phyloP scores from a whole-genome alignment of 1,140 invertebrate genomes.

The Lamellibrachia luymesi region DNA sequence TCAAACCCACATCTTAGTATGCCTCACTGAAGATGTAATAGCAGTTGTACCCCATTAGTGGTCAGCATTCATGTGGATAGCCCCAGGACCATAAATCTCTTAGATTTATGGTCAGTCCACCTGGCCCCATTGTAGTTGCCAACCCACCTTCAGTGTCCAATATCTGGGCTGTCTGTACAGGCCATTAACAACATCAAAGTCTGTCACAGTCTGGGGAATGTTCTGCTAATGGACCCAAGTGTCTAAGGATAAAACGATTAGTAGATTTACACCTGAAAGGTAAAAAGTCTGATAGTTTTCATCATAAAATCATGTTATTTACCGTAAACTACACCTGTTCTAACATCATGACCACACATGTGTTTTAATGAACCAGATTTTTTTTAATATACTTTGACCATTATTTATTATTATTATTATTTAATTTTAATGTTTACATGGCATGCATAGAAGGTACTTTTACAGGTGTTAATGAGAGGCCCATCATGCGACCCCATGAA shows the following conservation, averaged over 20 bases:
- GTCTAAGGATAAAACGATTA: background rate
- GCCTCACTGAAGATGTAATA: background rate
- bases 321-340: too few relatives aligned
- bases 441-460: too few relatives aligned
- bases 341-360: too few relatives aligned
- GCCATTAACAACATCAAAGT: background rate
- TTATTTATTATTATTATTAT: too few relatives aligned
- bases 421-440: too few relatives aligned
- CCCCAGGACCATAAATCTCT: background rate
- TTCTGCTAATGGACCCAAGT: background rate
- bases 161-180: background rate
- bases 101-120: background rate
- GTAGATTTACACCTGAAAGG: background rate
- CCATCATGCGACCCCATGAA: too few relatives aligned
- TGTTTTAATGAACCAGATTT: too few relatives aligned
- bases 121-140: background rate
- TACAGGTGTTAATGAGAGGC: too few relatives aligned
- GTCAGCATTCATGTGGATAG: background rate
- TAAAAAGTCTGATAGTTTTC: too few relatives aligned
- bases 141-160: background rate
- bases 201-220: background rate
- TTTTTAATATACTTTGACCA: too few relatives aligned
- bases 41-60: background rate
- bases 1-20: background rate
- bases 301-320: too few relatives aligned